A percentile compares a stretch with the other conserved stretches of the same genome.
Evolutionary conservation across 2,113 vertebrate species (phyloP).

Genomic region (Pluvialis apricaria): DNA sequence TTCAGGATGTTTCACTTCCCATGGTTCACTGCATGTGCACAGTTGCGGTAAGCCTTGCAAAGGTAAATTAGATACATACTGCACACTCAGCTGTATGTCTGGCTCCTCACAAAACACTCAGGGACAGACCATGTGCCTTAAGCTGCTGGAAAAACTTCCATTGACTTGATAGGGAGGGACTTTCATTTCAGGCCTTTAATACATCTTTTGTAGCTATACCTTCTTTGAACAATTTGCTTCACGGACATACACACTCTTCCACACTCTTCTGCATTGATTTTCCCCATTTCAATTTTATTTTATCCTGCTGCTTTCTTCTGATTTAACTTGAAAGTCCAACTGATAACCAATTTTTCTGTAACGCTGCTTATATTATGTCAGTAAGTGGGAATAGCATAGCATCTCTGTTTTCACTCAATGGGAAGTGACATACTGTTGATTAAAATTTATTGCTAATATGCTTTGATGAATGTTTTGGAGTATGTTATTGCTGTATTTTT

Average conservation of each 20-base stretch:
- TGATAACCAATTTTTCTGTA: constrained; percentile 13
- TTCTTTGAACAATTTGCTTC: not conserved
- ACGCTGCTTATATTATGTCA: not conserved
- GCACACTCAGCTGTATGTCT: not conserved
- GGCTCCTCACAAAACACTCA: not conserved
- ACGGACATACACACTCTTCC: not conserved
- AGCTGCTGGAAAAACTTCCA: not conserved
- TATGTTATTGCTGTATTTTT: constrained; percentile 37
- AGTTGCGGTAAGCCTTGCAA: not conserved
- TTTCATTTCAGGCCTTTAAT: not conserved
- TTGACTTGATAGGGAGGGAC: not conserved
- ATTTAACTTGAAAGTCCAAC: not conserved
- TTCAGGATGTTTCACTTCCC: not conserved
- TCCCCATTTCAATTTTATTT: not conserved
- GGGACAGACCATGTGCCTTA: not conserved
- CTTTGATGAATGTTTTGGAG: constrained; percentile 47
- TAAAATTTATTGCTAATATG: constrained; percentile 57
- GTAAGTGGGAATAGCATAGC: not conserved
- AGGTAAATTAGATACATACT: not conserved
- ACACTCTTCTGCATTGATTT: not conserved
- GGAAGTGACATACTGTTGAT: constrained; percentile 47
- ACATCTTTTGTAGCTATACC: not conserved
- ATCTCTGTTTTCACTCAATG: constrained; percentile 23
- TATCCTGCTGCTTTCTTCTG: not conserved
- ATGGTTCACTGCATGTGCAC: not conserved